Conservation (phyloP, 2,888 invertebrate species). For the Entomobrya proxima region DNA sequence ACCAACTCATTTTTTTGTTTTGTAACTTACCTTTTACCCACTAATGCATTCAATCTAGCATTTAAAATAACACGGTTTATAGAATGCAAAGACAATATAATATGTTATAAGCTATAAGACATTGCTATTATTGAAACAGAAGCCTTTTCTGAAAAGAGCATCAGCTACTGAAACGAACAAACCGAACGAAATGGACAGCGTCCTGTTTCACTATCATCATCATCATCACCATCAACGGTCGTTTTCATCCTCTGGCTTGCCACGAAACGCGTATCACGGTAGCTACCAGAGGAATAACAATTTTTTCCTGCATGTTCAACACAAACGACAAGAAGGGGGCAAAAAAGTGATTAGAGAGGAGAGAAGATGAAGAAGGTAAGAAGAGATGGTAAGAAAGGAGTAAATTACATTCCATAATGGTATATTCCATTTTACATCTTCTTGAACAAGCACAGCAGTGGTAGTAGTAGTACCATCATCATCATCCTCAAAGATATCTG, state of each 20-base stretch:
- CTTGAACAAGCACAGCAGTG: neutral
- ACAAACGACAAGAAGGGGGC: conserved; percentile 7
- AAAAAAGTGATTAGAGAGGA: conserved; percentile 59
- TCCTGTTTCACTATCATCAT: conserved; percentile 29
- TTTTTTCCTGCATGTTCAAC: conserved; percentile 37
- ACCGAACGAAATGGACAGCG: conserved; percentile 45
- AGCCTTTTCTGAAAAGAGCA: too few species aligned
- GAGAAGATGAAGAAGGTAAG: conserved; percentile 10
- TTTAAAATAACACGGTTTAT: neutral
- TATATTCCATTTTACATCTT: conserved; percentile 35
- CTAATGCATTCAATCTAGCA: neutral
- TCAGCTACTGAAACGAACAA: neutral
- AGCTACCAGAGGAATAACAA: conserved; percentile 57
- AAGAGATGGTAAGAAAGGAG: conserved; percentile 37
- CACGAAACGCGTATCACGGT: conserved; percentile 58
- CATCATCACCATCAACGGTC: conserved; percentile 2
- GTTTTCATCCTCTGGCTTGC: neutral
- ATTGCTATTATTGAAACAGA: too few species aligned
- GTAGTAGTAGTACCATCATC: too few species aligned
- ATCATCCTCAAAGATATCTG: conserved; percentile 6
- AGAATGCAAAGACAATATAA: too few species aligned
- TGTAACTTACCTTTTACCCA: neutral
- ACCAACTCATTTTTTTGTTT: neutral
- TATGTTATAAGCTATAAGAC: too few species aligned
- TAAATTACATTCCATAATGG: conserved; percentile 49